A percentile compares a stretch with the other conserved stretches of the same genome.
Evolutionary conservation across 2,113 vertebrate genomes (phyloP).

Genomic region (pig (Sus scrofa)): DNA sequence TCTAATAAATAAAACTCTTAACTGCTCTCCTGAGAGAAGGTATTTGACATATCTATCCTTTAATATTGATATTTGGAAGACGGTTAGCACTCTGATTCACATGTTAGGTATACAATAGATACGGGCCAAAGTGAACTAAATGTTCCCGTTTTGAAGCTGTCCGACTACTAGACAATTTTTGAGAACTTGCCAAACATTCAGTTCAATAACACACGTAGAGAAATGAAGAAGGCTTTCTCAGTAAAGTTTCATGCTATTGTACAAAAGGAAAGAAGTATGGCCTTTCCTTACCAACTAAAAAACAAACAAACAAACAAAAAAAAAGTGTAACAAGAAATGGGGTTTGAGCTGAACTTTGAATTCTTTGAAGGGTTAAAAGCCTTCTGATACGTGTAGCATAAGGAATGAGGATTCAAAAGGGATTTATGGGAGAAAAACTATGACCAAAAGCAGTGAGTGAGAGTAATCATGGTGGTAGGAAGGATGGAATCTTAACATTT

Average conservation of each 20-base stretch:
- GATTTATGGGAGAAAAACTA: neutral
- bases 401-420: neutral
- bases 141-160: neutral
- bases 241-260: neutral
- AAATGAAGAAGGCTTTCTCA: neutral
- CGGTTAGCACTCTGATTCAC: neutral
- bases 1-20: constrained; percentile 29
- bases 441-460: neutral
- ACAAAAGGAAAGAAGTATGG: neutral
- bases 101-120: neutral
- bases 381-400: neutral
- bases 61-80: neutral
- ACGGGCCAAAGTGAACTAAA: neutral
- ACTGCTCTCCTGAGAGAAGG: neutral
- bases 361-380: neutral
- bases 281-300: neutral
- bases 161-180: neutral
- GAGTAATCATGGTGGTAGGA: neutral
- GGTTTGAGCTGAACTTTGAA: constrained; percentile 37
- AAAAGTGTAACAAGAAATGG: neutral
- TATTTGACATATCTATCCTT: constrained; percentile 19
- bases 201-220: neutral
- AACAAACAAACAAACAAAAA: too few relatives aligned
- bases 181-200: constrained; percentile 53
- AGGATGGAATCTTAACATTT: neutral